Conservation (phyloP, 2,888 invertebrate species). For the Drosophila kuntzei region DNA sequence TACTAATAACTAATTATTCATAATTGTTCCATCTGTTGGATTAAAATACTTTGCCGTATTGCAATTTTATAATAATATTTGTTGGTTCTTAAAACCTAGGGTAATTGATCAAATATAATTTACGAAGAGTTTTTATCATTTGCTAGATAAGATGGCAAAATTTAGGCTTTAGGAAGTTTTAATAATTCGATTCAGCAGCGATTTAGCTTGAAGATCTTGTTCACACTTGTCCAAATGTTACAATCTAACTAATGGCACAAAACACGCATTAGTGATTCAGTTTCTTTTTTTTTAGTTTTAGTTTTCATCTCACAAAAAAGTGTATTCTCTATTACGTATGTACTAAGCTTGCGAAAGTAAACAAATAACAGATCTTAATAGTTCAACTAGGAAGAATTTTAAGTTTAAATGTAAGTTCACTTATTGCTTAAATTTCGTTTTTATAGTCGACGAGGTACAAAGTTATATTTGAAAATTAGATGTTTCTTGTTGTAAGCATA, state of each 20-base stretch:
- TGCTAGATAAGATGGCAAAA: conserved; percentile 35
- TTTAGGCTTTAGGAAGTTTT: conserved; percentile 50
- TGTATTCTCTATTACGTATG: conserved; percentile 48
- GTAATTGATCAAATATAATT: conserved; percentile 46
- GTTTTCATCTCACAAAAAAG: conserved; percentile 16
- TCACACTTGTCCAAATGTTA: conserved; percentile 75
- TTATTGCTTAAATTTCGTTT: conserved; percentile 48
- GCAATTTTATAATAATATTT: conserved; percentile 39
- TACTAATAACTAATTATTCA: conserved; percentile 72
- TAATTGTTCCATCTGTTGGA: conserved; percentile 66
- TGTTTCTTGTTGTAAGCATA: conserved; percentile 69
- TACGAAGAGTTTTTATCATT: conserved; percentile 33
- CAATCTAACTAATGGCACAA: conserved; percentile 51
- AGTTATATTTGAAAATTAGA: conserved; percentile 74
- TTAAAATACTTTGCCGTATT: conserved; percentile 56
- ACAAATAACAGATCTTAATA: conserved; percentile 59
- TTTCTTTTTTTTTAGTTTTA: conserved; percentile 10
- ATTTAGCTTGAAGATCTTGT: conserved; percentile 58
- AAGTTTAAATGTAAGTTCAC: conserved; percentile 57
- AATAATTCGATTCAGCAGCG: conserved; percentile 69
- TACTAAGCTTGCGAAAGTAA: conserved; percentile 57
- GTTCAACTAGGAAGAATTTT: conserved; percentile 73
- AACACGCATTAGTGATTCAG: conserved; percentile 51
- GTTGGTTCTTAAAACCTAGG: conserved; percentile 45
- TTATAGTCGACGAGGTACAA: conserved; percentile 80